Conservation (phyloP, 2,888 invertebrate species). For the Eustalomyia histrio region DNA sequence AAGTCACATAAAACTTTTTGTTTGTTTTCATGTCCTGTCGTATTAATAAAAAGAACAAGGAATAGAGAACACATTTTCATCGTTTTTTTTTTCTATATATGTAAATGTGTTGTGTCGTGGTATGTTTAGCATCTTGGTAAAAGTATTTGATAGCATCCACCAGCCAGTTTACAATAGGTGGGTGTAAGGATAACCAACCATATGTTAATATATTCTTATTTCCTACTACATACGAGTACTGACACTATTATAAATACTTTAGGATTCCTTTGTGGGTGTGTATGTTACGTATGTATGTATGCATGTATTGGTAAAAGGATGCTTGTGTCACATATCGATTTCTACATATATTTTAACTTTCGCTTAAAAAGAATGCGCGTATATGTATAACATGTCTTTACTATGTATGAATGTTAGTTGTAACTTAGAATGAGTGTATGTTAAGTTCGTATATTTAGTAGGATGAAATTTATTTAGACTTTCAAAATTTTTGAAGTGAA, state of each 20-base stretch:
- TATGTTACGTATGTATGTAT: neutral
- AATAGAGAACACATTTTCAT: conserved; percentile 19
- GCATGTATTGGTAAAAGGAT: conserved; percentile 15
- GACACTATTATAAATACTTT: conserved; percentile 12
- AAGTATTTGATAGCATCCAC: neutral
- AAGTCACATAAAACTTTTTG: conserved; percentile 32
- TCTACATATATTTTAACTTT: conserved; percentile 57
- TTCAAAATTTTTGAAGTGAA: too few relatives aligned
- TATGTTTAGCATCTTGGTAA: conserved; percentile 19
- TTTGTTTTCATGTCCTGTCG: conserved; percentile 38
- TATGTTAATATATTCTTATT: conserved; percentile 48
- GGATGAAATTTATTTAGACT: neutral
- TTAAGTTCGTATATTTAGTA: neutral
- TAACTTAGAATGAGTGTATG: neutral
- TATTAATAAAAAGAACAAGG: conserved; percentile 30
- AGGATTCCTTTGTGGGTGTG: neutral
- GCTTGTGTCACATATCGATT: conserved; percentile 62
- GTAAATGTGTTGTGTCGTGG: conserved; percentile 35
- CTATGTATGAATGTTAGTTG: neutral
- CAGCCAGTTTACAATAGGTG: neutral
- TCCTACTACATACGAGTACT: conserved; percentile 3
- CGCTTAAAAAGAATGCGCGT: conserved; percentile 55
- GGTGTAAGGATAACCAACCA: conserved; percentile 27
- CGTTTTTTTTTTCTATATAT: neutral
- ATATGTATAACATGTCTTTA: conserved; percentile 24